These are phyloP conservation scores for Aplodontia rufa DNA, from an alignment of 2,113 vertebrate species.

Conservation along the genomic window DNA sequence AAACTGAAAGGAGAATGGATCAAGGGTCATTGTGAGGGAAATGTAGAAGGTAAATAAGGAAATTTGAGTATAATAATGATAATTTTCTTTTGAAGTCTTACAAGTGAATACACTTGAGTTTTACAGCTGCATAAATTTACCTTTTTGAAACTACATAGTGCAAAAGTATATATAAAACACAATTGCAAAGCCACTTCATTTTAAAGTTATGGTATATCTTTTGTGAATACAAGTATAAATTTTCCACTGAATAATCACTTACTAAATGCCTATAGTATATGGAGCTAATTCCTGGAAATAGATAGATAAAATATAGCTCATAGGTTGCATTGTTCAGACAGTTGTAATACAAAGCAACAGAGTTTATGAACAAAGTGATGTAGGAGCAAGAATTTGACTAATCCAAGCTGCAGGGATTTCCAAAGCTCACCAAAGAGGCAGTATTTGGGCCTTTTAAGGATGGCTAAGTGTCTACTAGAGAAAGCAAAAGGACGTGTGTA, in stretches of 20 bases:
- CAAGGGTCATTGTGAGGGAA: neutral
- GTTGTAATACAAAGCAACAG: neutral
- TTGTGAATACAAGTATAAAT: neutral
- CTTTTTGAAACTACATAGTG: neutral
- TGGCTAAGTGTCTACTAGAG: neutral
- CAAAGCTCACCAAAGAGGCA: neutral
- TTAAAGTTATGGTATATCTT: neutral
- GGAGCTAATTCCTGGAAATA: neutral
- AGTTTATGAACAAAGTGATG: neutral
- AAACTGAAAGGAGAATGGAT: neutral
- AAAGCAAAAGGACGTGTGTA: neutral
- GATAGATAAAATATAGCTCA: neutral
- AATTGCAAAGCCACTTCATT: neutral
- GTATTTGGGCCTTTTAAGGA: neutral
- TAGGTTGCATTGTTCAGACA: neutral
- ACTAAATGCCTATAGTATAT: neutral
- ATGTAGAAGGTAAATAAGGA: neutral
- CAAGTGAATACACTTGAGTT: neutral
- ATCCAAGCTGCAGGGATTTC: neutral
- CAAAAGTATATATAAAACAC: neutral
- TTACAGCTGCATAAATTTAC: neutral
- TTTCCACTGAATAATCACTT: neutral
- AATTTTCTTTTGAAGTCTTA: neutral
- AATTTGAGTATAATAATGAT: neutral
- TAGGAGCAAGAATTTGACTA: neutral